phyloP scores from a whole-genome alignment of 1,140 invertebrate genomes.

The Anoplolepis gracilipes region DNA sequence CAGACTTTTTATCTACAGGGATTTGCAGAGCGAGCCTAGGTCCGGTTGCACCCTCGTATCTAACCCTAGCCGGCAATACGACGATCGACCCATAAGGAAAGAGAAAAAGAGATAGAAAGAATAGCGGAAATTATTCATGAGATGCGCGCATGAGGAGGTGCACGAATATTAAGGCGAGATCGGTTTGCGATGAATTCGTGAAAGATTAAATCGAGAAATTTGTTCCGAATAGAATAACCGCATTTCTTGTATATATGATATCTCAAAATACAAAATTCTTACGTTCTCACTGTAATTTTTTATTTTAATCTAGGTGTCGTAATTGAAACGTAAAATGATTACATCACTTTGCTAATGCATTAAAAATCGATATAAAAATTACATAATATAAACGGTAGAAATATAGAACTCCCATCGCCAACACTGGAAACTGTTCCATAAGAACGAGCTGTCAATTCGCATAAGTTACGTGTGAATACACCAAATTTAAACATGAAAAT shows the following conservation, averaged over 20 bases:
- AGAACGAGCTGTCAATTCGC: background rate
- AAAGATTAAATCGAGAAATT: constrained; percentile 70
- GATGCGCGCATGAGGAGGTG: constrained; percentile 77
- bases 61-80: constrained; percentile 67
- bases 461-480: constrained; percentile 10
- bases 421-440: background rate
- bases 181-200: constrained; percentile 69
- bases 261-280: background rate
- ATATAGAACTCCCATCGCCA: background rate
- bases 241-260: background rate
- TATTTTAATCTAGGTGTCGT: background rate
- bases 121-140: constrained; percentile 82
- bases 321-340: background rate
- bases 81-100: constrained; percentile 75
- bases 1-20: constrained; percentile 84
- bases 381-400: too few relatives aligned
- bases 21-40: constrained; percentile 80
- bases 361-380: background rate
- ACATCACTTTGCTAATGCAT: background rate
- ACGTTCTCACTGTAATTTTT: background rate
- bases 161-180: constrained; percentile 55
- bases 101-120: constrained; percentile 58
- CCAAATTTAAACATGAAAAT: background rate
- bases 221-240: constrained; percentile 3
- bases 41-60: constrained; percentile 81